These are phyloP conservation scores for Trichonephila clavata DNA, from an alignment of 1,140 invertebrate species.

Conservation along the genomic window DNA sequence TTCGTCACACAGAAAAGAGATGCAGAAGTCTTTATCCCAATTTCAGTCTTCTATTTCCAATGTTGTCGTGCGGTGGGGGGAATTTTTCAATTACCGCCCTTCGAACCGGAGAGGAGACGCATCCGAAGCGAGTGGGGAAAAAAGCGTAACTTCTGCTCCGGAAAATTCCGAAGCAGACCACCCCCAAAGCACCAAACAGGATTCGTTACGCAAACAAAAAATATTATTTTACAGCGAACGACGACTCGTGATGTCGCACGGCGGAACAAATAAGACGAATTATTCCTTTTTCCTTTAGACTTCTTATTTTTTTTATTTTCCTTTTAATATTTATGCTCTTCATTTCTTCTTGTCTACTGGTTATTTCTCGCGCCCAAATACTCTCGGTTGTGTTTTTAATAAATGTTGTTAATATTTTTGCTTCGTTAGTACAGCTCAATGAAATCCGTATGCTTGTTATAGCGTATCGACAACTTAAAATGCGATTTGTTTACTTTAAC, in stretches of 20 bases:
- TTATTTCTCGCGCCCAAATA: not conserved
- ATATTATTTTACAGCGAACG: constrained; percentile 27
- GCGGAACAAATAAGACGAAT: constrained; percentile 19
- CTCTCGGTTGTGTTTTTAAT: too few species aligned
- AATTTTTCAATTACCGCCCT: constrained; percentile 13
- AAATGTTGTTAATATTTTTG: too few species aligned
- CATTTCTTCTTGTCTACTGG: not conserved
- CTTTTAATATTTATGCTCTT: not conserved
- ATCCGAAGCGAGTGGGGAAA: constrained; percentile 18
- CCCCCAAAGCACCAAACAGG: not conserved
- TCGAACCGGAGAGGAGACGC: not conserved
- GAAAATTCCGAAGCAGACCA: constrained; percentile 45
- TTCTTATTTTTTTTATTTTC: not conserved
- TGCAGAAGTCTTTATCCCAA: not conserved
- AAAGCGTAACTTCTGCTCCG: not conserved
- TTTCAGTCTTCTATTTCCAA: not conserved
- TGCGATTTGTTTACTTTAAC: too few species aligned
- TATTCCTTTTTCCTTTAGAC: not conserved
- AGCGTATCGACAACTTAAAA: too few species aligned
- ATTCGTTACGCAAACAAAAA: constrained; percentile 54
- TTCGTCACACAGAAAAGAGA: not conserved
- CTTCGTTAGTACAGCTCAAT: too few species aligned
- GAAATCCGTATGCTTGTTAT: too few species aligned
- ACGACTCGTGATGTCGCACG: not conserved
- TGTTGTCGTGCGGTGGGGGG: not conserved